Evolutionary conservation across 1,140 invertebrate genomes (phyloP), one percentile per base, ranked within the genome.

Genomic region (Drosophila varians): DNA sequence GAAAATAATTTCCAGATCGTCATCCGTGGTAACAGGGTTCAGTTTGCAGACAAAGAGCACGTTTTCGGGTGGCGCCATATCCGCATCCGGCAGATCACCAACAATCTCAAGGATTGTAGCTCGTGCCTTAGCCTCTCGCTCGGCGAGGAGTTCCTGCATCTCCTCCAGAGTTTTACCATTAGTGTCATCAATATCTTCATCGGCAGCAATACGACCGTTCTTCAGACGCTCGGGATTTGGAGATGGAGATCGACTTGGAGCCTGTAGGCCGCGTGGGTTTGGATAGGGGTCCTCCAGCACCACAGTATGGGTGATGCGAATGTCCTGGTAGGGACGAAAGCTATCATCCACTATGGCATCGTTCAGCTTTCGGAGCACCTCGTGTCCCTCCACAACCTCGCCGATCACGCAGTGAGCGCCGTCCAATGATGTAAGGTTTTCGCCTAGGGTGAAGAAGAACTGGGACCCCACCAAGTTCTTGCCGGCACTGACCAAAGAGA

Each of bases 11-110:
- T 99, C 97, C 45, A 99, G 92, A 92, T 99, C 98, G 76, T 99
- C 98, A 91, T 99, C 98, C 28, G 95, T 98, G 3, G 99, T 99
- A 0, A 99, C 98, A 21, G 99, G 98, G 93, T 99, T 99, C n/a
- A 99, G 92, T 93, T 99, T 99, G 92, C 99, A 99, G 5, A 99
- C 97, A 93, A 99, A 99, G 0, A 99, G 92, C 8, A 99, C 98
- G 93, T 99, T 99, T 92, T 99, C 99, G 6, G 98, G 98, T 0
- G 99, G 99, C 16, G 97, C 97, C 89, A 99, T 96, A 40, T 99
- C 98, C 36, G 96, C 98, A 93, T 99, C 96, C 0, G 98, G 99
- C 51, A 99, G 92, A 92, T 99, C 99, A 0, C 99, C 99, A 28
- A 99, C 97, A 93, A 99, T 99, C 94, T 99, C 98, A 36, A 99